Conservation (phyloP, 2,797 vertebrate genomes). For the Notoglanidium macrostoma region DNA sequence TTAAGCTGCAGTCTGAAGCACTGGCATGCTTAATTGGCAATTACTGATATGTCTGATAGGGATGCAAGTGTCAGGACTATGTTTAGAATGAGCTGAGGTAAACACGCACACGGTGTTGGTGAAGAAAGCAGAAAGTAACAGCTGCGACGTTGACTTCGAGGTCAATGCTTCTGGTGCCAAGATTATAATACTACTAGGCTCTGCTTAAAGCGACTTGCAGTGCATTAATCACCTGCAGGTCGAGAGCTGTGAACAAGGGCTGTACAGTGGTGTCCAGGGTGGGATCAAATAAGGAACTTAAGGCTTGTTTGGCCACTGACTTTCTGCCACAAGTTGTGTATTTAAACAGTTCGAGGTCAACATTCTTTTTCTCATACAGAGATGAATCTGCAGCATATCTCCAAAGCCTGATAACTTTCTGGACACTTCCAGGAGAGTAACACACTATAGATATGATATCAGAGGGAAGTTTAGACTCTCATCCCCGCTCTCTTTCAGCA, state of each 20-base stretch:
- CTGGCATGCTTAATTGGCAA: slow-evolving; percentile 77
- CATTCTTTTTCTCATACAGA: background rate
- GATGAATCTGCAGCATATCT: background rate
- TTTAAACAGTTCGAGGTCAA: background rate
- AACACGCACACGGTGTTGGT: slow-evolving; percentile 61
- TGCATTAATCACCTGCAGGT: slow-evolving; percentile 18
- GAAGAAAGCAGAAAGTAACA: slow-evolving; percentile 33
- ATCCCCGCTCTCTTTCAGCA: slow-evolving; percentile 33
- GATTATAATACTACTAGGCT: slow-evolving; percentile 13
- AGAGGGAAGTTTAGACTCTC: slow-evolving; percentile 11
- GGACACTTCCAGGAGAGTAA: slow-evolving; percentile 24
- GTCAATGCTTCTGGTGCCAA: slow-evolving; percentile 28
- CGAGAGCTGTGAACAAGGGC: slow-evolving; percentile 14
- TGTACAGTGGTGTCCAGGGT: background rate
- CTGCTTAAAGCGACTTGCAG: slow-evolving; percentile 15
- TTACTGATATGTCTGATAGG: slow-evolving; percentile 73
- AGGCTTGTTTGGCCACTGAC: slow-evolving; percentile 5
- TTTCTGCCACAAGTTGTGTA: background rate
- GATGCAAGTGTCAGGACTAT: slow-evolving; percentile 72
- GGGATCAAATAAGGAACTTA: slow-evolving; percentile 3
- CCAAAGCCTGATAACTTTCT: background rate
- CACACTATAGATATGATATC: slow-evolving; percentile 15
- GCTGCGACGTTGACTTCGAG: slow-evolving; percentile 21
- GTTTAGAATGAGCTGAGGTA: slow-evolving; percentile 68
- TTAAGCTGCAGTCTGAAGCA: slow-evolving; percentile 75